Percentiles rank a stretch among this genome's conserved stretches.
Evolutionary conservation across 2,113 vertebrate genomes (phyloP).

Genomic region (Saguinus midas): DNA sequence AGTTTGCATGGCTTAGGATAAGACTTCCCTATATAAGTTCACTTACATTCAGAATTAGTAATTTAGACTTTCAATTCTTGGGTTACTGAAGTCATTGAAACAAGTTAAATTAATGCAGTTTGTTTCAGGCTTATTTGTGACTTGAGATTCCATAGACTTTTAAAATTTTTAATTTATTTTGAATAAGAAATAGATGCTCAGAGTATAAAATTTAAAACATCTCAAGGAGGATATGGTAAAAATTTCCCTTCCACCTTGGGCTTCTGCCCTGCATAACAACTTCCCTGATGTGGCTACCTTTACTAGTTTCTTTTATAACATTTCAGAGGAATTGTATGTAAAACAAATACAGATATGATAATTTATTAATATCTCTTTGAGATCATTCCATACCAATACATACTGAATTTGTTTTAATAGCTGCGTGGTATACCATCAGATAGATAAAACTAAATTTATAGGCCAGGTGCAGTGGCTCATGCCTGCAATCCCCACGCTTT

Average conservation of each 20-base stretch:
- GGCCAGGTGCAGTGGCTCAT: too few relatives aligned
- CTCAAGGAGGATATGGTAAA: background rate
- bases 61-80: background rate
- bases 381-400: background rate
- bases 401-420: background rate
- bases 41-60: background rate
- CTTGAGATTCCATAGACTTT: background rate
- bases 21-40: background rate
- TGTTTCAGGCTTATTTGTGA: background rate
- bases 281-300: background rate
- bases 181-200: conserved; percentile 4
- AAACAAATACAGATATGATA: background rate
- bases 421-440: background rate
- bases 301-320: background rate
- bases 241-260: background rate
- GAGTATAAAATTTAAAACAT: background rate
- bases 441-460: background rate
- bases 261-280: background rate
- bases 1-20: background rate
- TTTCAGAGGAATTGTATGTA: background rate
- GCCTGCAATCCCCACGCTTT: too few relatives aligned
- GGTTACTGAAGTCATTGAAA: background rate
- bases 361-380: background rate
- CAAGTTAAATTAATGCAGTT: background rate
- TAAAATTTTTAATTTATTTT: background rate